Evolutionary conservation across 2,113 vertebrate species (phyloP).

Genomic region (Rana temporaria): DNA sequence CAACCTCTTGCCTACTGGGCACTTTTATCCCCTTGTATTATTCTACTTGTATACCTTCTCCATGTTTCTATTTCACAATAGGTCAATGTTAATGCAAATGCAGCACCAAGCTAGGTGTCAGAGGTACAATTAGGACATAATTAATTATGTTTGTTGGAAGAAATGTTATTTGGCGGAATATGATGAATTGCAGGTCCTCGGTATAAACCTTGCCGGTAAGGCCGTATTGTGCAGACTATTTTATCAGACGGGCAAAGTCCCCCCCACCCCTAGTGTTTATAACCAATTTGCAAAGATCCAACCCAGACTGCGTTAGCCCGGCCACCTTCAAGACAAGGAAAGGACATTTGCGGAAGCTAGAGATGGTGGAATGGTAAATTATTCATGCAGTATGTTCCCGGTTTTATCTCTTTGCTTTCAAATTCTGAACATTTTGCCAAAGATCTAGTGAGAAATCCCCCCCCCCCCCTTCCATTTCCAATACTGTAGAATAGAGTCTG

Average conservation of each 20-base stretch:
- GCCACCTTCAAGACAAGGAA: conserved; percentile 5
- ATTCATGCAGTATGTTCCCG: conserved; percentile 16
- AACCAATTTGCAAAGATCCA: background rate
- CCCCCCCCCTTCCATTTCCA: too few relatives aligned
- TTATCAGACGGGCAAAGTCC: background rate
- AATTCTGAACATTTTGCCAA: conserved; percentile 11
- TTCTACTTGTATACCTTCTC: too few relatives aligned
- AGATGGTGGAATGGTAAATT: background rate
- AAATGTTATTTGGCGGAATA: background rate
- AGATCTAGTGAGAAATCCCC: background rate
- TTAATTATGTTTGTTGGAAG: conserved; percentile 23
- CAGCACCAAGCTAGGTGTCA: background rate
- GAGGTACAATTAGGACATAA: conserved; percentile 24
- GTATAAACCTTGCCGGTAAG: background rate
- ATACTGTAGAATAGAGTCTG: background rate
- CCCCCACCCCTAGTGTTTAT: background rate
- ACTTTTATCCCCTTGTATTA: too few relatives aligned
- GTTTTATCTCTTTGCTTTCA: background rate
- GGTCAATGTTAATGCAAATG: background rate
- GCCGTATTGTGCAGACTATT: background rate
- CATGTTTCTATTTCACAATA: background rate
- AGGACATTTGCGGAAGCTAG: conserved; percentile 15
- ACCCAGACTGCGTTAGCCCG: background rate
- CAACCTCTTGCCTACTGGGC: too few relatives aligned
- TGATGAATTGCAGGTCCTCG: background rate